Evolutionary conservation across 2,797 vertebrate genomes (phyloP).

Genomic region (Botia almorhae): DNA sequence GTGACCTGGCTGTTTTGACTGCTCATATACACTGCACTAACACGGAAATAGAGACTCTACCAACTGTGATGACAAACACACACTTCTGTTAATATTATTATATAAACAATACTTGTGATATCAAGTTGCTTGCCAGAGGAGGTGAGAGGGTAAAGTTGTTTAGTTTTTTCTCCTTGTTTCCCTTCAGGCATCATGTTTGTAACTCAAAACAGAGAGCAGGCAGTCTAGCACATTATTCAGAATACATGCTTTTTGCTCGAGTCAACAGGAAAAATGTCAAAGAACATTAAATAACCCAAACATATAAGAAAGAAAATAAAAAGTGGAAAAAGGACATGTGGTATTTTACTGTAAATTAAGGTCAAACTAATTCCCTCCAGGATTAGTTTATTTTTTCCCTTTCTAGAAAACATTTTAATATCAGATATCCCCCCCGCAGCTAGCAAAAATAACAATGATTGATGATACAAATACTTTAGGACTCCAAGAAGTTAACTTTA

Average conservation of each 20-base stretch:
- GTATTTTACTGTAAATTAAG: not conserved
- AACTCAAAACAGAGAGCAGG: slow-evolving; percentile 44
- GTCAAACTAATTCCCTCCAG: not conserved
- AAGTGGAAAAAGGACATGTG: not conserved
- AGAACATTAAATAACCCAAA: not conserved
- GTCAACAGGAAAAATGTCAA: not conserved
- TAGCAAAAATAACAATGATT: slow-evolving; percentile 31
- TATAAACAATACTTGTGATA: slow-evolving; percentile 66
- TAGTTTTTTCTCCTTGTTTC: slow-evolving; percentile 56
- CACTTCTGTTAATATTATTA: slow-evolving; percentile 58
- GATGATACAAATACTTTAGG: slow-evolving; percentile 43
- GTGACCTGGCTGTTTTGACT: slow-evolving; percentile 59
- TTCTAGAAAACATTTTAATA: slow-evolving; percentile 34
- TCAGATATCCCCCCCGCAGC: not conserved
- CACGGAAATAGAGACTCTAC: slow-evolving; percentile 51
- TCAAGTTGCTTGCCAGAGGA: slow-evolving; percentile 58
- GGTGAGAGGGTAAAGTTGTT: slow-evolving; percentile 48
- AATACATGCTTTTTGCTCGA: not conserved
- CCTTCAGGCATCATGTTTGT: slow-evolving; percentile 53
- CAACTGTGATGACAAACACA: slow-evolving; percentile 59
- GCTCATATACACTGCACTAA: slow-evolving; percentile 57
- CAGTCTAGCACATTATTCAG: not conserved
- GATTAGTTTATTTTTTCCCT: no score
- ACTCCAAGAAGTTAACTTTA: slow-evolving; percentile 31
- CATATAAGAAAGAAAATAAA: not conserved